These are phyloP conservation scores for Lindbergichthys nudifrons DNA, from an alignment of 2,797 vertebrate genomes.

Conservation along the genomic window DNA sequence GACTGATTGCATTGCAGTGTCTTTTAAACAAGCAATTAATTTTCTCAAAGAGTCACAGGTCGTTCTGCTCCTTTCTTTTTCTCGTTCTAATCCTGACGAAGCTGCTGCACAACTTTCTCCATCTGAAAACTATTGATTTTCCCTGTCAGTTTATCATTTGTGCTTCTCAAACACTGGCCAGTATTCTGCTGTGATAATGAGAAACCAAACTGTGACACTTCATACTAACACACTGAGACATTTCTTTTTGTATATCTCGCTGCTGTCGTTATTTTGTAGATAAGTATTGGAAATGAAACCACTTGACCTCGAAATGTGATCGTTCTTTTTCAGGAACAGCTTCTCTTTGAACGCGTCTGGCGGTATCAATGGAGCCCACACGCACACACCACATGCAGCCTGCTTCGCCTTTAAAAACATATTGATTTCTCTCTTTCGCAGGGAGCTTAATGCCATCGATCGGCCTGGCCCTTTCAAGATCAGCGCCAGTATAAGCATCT, in stretches of 20 bases:
- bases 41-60: constrained; percentile 57
- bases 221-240: constrained; percentile 5
- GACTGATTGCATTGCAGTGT: constrained; percentile 54
- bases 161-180: constrained; percentile 40
- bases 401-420: constrained; percentile 85
- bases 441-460: constrained; percentile 87
- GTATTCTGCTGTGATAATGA: constrained; percentile 40
- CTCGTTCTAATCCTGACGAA: constrained; percentile 29
- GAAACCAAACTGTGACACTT: constrained; percentile 30
- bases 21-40: constrained; percentile 68
- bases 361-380: constrained; percentile 80
- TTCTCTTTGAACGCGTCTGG: constrained; percentile 58
- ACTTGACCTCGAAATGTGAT: constrained; percentile 74
- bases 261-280: constrained; percentile 51
- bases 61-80: constrained; percentile 32
- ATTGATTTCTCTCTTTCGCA: constrained; percentile 86
- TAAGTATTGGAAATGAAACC: constrained; percentile 66
- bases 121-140: constrained; percentile 63
- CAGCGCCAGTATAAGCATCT: constrained; percentile 83
- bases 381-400: constrained; percentile 75
- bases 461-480: constrained; percentile 85
- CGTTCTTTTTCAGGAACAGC: constrained; percentile 62
- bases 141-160: constrained; percentile 47
- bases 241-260: constrained; percentile 30
- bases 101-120: constrained; percentile 44